A percentile compares a stretch with the other conserved stretches of the same genome.
phyloP scores from a whole-genome alignment of 2,113 vertebrate genomes.

The Sinocyclocheilus grahami region DNA sequence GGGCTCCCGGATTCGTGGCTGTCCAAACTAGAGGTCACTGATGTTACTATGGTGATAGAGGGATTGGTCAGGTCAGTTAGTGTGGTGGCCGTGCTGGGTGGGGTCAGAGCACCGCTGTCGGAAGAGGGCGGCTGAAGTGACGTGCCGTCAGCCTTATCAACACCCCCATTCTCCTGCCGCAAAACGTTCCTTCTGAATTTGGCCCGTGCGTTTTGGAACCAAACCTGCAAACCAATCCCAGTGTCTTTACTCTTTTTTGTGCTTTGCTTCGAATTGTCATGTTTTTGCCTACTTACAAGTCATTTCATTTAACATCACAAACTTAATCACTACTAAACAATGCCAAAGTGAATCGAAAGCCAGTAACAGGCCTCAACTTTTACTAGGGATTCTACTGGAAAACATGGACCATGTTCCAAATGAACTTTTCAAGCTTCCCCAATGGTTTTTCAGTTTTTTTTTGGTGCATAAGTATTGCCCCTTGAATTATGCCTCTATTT shows the following conservation, averaged over 20 bases:
- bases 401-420: slow-evolving; percentile 17
- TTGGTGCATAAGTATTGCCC: slow-evolving; percentile 28
- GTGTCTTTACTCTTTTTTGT: slow-evolving; percentile 89
- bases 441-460: not conserved
- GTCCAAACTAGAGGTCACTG: slow-evolving; percentile 99
- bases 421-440: not conserved
- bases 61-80: slow-evolving; percentile 99
- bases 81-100: slow-evolving; percentile 97
- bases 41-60: slow-evolving; percentile 97
- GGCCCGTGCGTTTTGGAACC: slow-evolving; percentile 99
- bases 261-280: slow-evolving; percentile 62
- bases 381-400: slow-evolving; percentile 22
- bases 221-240: slow-evolving; percentile 99
- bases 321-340: slow-evolving; percentile 50
- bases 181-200: slow-evolving; percentile 99
- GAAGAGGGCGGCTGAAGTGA: slow-evolving; percentile 95
- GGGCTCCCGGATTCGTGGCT: slow-evolving; percentile 98
- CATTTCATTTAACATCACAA: slow-evolving; percentile 59
- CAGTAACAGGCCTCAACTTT: not conserved
- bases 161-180: slow-evolving; percentile 99
- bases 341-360: slow-evolving; percentile 11
- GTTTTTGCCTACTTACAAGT: slow-evolving; percentile 53
- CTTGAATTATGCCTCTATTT: slow-evolving; percentile 29
- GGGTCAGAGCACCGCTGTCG: slow-evolving; percentile 96
- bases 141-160: slow-evolving; percentile 98